A percentile compares a stretch with the other conserved stretches of the same genome.
Conservation (phyloP, 2,888 invertebrate genomes). For the Metellina segmentata region DNA sequence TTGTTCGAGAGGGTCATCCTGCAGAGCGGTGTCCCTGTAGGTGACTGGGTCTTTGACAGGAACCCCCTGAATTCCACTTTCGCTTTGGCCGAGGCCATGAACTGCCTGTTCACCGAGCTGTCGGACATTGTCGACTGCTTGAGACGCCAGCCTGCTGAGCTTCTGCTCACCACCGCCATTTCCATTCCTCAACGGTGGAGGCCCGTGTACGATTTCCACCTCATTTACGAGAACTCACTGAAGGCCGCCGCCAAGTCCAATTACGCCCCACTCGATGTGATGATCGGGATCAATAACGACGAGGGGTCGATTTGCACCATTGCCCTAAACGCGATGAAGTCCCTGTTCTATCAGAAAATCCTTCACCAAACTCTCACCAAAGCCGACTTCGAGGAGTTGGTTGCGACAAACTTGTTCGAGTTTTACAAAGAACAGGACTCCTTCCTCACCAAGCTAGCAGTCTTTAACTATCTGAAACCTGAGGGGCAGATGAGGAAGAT, state of each 20-base stretch:
- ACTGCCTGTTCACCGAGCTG: slow-evolving; percentile 25
- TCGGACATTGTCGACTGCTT: slow-evolving; percentile 76
- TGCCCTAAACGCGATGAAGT: slow-evolving; percentile 75
- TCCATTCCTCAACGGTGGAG: slow-evolving; percentile 78
- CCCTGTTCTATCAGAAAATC: slow-evolving; percentile 75
- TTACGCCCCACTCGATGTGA: slow-evolving; percentile 76
- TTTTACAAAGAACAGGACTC: slow-evolving; percentile 51
- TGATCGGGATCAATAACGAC: slow-evolving; percentile 78
- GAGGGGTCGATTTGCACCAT: slow-evolving; percentile 79
- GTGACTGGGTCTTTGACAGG: slow-evolving; percentile 78
- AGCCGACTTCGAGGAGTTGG: slow-evolving; percentile 69
- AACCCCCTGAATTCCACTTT: slow-evolving; percentile 74
- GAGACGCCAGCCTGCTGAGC: slow-evolving; percentile 72
- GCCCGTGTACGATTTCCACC: slow-evolving; percentile 78
- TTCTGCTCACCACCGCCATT: slow-evolving; percentile 76
- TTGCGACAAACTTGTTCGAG: slow-evolving; percentile 56
- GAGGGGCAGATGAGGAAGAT: slow-evolving; percentile 20
- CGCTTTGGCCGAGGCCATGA: slow-evolving; percentile 63
- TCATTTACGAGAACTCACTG: slow-evolving; percentile 78
- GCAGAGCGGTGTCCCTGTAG: slow-evolving; percentile 79
- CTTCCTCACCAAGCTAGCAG: slow-evolving; percentile 40
- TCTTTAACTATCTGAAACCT: slow-evolving; percentile 32
- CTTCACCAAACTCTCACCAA: slow-evolving; percentile 68
- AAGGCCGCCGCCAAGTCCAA: slow-evolving; percentile 66
- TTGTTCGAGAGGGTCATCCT: slow-evolving; percentile 79